Evolutionary conservation across 2,113 vertebrate species (phyloP), one percentile per base, ranked within the genome.

Genomic region (Alouatta palliata): DNA sequence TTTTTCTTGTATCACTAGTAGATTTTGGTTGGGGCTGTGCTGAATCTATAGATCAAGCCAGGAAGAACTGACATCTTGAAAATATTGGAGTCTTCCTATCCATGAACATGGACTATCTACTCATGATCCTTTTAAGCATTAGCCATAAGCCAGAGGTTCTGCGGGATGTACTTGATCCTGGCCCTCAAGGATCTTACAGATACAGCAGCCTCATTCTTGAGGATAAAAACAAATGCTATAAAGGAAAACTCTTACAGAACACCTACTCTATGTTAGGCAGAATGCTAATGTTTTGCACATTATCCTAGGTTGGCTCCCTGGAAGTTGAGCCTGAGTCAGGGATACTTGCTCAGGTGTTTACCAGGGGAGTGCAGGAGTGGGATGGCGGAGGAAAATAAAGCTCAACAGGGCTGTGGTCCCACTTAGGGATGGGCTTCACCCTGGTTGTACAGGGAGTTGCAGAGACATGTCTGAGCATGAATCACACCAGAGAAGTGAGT

Each of bases 261-360:
- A 13, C 37, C 9, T 4, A 13, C 45, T 19, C 0, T 6, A 5
- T 9, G 37, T 43, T 8, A 9, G 4, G 37, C 23, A 43, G 8
- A 9, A 3, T 1, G 23, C 52, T n/a, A 25, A 76, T 2, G 25
- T 56, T 71, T 7, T 35, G 21, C 25, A 20, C 2, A 0, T 5
- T 6, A 30, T 4, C 19, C 4, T 2, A 16, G 8, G 20, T 1
- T 1, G 0, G 37, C 8, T 56, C 45, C 32, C 87, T 35, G 45
- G 47, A 82, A 66, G 30, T 8, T 21, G 76, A 87, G 40, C 71
- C 49, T 61, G 80, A 79, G 43, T 21, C 40, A 43, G 30, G 49
- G 49, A 52, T n/a, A 23, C 71, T 37, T 14, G 6, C 10, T 47
- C 32, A 37, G 20, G 54, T 14, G 45, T n/a, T n/a, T 3, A 52